phyloP scores from a whole-genome alignment of 1,140 invertebrate genomes.

The Copidosoma floridanum region DNA sequence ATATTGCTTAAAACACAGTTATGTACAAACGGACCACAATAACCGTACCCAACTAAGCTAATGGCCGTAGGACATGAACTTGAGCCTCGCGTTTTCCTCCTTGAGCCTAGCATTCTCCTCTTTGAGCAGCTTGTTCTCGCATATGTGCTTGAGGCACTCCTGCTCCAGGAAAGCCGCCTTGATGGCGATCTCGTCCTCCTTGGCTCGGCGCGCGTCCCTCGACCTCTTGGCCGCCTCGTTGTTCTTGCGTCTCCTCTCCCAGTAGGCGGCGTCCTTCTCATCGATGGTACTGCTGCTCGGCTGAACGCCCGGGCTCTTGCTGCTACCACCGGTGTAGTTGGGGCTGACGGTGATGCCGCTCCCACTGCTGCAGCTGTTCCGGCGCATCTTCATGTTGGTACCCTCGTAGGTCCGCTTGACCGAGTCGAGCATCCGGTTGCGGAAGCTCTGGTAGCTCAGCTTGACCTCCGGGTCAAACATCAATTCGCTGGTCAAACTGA shows the following conservation, averaged over 20 bases:
- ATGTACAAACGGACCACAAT: too few species aligned
- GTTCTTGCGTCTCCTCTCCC: conserved; percentile 86
- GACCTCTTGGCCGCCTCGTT: conserved; percentile 95
- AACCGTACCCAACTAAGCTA: too few species aligned
- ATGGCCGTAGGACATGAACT: conserved; percentile 56
- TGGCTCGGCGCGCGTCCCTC: conserved; percentile 81
- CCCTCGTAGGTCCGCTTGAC: conserved; percentile 63
- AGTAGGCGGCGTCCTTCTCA: conserved; percentile 80
- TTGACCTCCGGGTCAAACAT: conserved; percentile 58
- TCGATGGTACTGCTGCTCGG: conserved; percentile 46
- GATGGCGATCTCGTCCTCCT: conserved; percentile 91
- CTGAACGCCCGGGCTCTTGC: conserved; percentile 35
- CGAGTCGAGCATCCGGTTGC: conserved; percentile 65
- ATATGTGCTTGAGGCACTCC: conserved; percentile 69
- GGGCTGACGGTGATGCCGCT: conserved; percentile 36
- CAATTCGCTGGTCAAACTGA: conserved; percentile 57
- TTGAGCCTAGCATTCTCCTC: conserved; percentile 64
- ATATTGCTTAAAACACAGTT: too few species aligned
- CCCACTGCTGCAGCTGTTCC: conserved; percentile 49
- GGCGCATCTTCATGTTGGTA: conserved; percentile 68
- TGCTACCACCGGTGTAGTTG: conserved; percentile 45
- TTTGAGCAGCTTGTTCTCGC: conserved; percentile 61
- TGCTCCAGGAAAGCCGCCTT: conserved; percentile 82
- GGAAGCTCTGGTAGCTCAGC: conserved; percentile 66
- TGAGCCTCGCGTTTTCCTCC: too few species aligned